Evolutionary conservation across 2,888 invertebrate genomes (phyloP).

Genomic region (Entomobrya proxima): DNA sequence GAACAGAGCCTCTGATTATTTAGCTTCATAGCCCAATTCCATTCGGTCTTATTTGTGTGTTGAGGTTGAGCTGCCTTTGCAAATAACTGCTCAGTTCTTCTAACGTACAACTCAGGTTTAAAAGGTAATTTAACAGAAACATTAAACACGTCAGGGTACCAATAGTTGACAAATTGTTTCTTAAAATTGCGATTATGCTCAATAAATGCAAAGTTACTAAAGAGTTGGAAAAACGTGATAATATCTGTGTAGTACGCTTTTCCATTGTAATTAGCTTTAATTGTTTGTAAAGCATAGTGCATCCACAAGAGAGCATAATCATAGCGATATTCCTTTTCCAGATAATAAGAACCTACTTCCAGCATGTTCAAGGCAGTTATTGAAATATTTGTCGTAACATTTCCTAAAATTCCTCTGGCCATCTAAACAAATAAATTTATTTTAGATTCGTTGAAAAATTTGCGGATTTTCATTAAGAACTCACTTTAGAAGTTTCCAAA

Average conservation of each 20-base stretch:
- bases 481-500: constrained; percentile 32
- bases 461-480: too few species aligned
- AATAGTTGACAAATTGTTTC: background rate
- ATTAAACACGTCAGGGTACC: constrained; percentile 8
- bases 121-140: background rate
- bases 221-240: background rate
- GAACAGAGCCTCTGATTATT: constrained; percentile 49
- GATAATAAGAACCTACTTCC: constrained; percentile 1
- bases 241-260: background rate
- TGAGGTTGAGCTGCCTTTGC: background rate
- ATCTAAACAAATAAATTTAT: too few species aligned
- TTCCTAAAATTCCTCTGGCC: constrained; percentile 29
- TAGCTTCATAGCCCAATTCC: constrained; percentile 36
- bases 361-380: constrained; percentile 32
- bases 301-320: constrained; percentile 38
- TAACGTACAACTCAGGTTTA: background rate
- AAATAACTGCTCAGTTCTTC: background rate
- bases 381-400: constrained; percentile 4
- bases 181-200: background rate
- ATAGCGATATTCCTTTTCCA: background rate
- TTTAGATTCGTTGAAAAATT: too few species aligned
- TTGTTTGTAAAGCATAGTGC: background rate
- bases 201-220: background rate
- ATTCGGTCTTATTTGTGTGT: background rate
- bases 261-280: too few species aligned